A percentile compares a stretch with the other conserved stretches of the same genome.
Conservation (phyloP, 2,888 invertebrate genomes). For the Eristalis intricaria region DNA sequence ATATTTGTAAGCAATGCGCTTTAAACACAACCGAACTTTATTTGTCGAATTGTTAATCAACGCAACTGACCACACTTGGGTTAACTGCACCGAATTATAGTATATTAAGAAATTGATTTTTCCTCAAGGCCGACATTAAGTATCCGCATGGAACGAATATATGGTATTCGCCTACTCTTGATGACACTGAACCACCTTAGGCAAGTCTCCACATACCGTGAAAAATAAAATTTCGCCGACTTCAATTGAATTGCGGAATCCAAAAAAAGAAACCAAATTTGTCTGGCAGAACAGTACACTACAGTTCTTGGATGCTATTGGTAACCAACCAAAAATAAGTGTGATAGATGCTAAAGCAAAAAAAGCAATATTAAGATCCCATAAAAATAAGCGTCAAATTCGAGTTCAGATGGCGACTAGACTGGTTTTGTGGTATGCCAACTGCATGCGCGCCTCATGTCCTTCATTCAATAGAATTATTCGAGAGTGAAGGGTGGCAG, state of each 20-base stretch:
- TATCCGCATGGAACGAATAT: conserved; percentile 58
- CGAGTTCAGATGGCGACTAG: conserved; percentile 72
- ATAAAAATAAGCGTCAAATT: conserved; percentile 72
- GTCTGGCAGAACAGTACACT: conserved; percentile 36
- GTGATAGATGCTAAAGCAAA: conserved; percentile 19
- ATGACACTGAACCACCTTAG: conserved; percentile 26
- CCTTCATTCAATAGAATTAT: conserved; percentile 70
- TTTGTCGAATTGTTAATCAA: conserved; percentile 33
- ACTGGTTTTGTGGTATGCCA: conserved; percentile 72
- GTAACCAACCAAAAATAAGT: conserved; percentile 62
- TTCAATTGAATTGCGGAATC: conserved; percentile 51
- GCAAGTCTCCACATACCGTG: conserved; percentile 1
- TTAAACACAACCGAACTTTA: conserved; percentile 27
- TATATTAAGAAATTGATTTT: conserved; percentile 41
- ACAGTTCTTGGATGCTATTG: conserved; percentile 50
- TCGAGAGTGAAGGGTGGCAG: conserved; percentile 67
- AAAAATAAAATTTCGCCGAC: conserved; percentile 49
- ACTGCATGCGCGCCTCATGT: conserved; percentile 72
- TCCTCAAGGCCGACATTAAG: conserved; percentile 47
- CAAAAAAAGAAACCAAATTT: conserved; percentile 45
- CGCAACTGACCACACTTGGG: conserved; percentile 49
- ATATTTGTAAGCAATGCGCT: background rate
- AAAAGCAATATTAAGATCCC: conserved; percentile 63
- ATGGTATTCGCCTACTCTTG: conserved; percentile 38
- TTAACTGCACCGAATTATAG: conserved; percentile 27